Evolutionary conservation across 2,797 vertebrate species (phyloP), one percentile per base, ranked within the genome.

Genomic region (Galago senegalensis): DNA sequence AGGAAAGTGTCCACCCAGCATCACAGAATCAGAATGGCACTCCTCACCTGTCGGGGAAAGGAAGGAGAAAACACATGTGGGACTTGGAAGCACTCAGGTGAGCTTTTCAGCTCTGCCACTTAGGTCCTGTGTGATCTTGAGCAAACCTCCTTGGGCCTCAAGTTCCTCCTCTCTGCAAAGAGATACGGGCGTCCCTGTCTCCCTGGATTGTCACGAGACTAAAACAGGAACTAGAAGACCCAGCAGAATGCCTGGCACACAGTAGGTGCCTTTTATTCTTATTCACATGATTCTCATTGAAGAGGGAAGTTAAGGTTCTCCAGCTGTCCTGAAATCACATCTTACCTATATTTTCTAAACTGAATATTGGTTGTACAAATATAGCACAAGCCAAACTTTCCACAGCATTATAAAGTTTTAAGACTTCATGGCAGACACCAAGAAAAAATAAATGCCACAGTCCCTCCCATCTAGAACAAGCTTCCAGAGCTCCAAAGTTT

Each of bases 41-140:
- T 18, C 81, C 77, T 40, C 27, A 17, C 34, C n/a, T 75, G 56
- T 23, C 67, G 2, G 43, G 56, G n/a, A 29, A 67, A n/a, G 13
- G 60, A 53, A n/a, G 34, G 69, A 6, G 18, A 20, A 37, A 49
- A n/a, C 2, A 7, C 12, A n/a, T 0, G 0, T 0, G 37, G 31
- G 6, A 5, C 31, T 2, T 25, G 88, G 34, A 73, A 61, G 16
- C 49, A 0, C 31, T 60, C 5, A 0, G 61, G 46, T 11, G 31
- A n/a, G 56, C 0, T 25, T 72, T 56, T 5, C 3, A 23, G 77
- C 70, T 61, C 76, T 53, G 65, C n/a, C 46, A 3, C 12, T 4
- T 18, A 5, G 0, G 10, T n/a, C 60, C 46, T 88, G 7, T 9
- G 13, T 73, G 87, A 10, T 86, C 3, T 8, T 2, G 27, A 37